Base-by-base conservation (phyloP, 2,113 vertebrate genomes). In the Acrocephalus kingi region DNA sequence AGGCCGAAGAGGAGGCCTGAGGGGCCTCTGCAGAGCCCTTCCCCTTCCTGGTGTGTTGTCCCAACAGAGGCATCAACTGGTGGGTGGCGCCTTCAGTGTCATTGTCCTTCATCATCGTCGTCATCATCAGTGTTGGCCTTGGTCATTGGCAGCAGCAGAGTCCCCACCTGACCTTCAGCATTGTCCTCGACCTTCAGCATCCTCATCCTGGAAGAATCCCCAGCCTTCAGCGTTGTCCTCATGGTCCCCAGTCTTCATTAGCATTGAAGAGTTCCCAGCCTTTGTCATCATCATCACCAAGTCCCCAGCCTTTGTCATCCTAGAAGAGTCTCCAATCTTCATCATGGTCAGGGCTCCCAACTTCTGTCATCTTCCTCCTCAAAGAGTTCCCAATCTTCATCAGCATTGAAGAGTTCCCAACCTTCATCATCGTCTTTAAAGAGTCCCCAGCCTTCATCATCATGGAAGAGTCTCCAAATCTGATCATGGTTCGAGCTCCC, bases 211-310 rank as follows among this genome's bases (percentile, higher is more conserved):
- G 27, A 71, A 52, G 39, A 55, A 33, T 37, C 35, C 30, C 39
- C 39, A 6, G 11, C 11, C 48, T 52, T 78, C 67, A 71, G 35
- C 3, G 0, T 22, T 30, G n/a, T 39, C 19, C 19, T 39, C n/a
- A 16, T 0, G 1, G 46, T 30, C 48, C 27, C 8, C 14, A 22
- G 6, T 8, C 19, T 51, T 30, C n/a, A 37, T 14, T 5, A 8
- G 22, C n/a, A 3, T 23, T 8, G 5, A 37, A 37, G n/a, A 51
- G 7, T 11, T 7, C 7, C 25, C 19, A 37, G 1, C 10, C 14
- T 51, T 69, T 16, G 15, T 45, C 25, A 37, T 27, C 25, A 5
- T 6, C 15, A 24, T 33, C 11, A 30, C 15, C 15, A 6, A 52
- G 27, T 54, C 28, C 19, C 16, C 31, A 8, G 8, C 7, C 16